Evolutionary conservation across 2,888 invertebrate species (phyloP).

Genomic region (Eilema caniola): DNA sequence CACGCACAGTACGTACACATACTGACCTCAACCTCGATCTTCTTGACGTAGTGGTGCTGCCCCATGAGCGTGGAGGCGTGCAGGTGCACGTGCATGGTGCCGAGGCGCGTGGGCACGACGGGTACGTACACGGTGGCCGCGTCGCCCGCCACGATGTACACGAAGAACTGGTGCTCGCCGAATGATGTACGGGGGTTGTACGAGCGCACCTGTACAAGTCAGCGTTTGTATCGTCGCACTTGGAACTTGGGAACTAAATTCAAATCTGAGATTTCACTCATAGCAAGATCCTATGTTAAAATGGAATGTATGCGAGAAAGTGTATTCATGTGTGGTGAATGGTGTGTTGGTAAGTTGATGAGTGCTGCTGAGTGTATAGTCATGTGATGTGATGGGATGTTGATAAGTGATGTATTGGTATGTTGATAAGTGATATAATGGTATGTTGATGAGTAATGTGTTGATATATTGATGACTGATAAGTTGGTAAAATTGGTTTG

Average conservation of each 20-base stretch:
- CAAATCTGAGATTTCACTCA: too few relatives aligned
- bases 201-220: conserved; percentile 87
- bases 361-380: background rate
- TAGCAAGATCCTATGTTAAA: too few relatives aligned
- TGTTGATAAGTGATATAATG: too few relatives aligned
- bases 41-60: conserved; percentile 89
- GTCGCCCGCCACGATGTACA: conserved; percentile 93
- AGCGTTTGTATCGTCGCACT: conserved; percentile 49
- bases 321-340: too few relatives aligned
- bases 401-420: background rate
- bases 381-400: background rate
- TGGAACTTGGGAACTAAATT: conserved; percentile 68
- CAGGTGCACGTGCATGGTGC: conserved; percentile 86
- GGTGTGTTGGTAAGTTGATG: background rate
- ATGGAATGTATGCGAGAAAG: too few relatives aligned
- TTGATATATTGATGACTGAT: too few relatives aligned
- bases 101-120: conserved; percentile 91
- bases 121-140: conserved; percentile 95
- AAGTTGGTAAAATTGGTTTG: too few relatives aligned
- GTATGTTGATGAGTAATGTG: background rate
- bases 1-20: conserved; percentile 87
- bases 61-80: conserved; percentile 92
- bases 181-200: conserved; percentile 96
- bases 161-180: conserved; percentile 98
- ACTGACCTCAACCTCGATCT: conserved; percentile 60